phyloP scores from a whole-genome alignment of 2,113 vertebrate genomes.

The Rhinolophus sinicus region DNA sequence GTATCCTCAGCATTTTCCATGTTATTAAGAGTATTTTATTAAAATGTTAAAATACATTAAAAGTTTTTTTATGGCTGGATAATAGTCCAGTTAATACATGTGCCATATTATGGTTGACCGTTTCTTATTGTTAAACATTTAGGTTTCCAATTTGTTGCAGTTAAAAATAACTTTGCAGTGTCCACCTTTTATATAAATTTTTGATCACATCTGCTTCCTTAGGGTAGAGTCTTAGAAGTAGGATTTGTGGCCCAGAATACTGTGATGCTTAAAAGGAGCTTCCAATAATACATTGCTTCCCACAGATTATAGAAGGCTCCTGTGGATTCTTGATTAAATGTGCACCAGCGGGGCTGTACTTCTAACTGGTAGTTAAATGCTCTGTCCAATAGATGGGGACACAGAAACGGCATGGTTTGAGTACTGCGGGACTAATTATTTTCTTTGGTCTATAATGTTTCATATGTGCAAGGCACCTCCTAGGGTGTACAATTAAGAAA shows the following conservation, averaged over 20 bases:
- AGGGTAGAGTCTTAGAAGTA: not conserved
- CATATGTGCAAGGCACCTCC: not conserved
- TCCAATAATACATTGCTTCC: not conserved
- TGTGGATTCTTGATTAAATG: not conserved
- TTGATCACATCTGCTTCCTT: not conserved
- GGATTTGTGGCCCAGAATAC: not conserved
- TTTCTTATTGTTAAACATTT: not conserved
- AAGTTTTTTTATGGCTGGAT: not conserved
- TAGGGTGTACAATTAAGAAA: slow-evolving; percentile 1
- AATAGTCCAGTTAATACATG: not conserved
- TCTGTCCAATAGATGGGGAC: not conserved
- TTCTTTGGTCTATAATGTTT: not conserved
- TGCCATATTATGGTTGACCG: not conserved
- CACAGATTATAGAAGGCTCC: not conserved
- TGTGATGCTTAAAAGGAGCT: not conserved
- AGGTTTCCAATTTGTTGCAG: not conserved
- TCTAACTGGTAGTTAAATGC: not conserved
- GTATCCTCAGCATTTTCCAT: not conserved
- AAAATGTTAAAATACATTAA: not conserved
- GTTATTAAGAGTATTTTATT: not conserved
- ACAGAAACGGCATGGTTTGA: not conserved
- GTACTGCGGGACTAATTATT: not conserved
- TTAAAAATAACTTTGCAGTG: not conserved
- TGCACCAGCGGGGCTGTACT: not conserved
- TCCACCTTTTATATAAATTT: not conserved